Conservation (phyloP, 2,113 vertebrate genomes). For the Spermophilus dauricus region DNA sequence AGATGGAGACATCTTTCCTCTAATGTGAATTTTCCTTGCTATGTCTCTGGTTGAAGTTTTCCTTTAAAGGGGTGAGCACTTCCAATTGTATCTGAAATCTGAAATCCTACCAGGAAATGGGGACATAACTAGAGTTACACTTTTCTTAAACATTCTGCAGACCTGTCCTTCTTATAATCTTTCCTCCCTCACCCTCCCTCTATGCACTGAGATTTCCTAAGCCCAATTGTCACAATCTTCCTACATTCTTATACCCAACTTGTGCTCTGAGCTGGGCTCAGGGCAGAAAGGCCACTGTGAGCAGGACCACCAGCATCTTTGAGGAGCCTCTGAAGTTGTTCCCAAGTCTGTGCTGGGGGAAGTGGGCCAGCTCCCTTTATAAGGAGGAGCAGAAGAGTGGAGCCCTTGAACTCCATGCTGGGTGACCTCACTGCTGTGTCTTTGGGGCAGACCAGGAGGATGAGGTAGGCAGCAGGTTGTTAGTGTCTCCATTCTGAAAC, state of each 20-base stretch:
- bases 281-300: background rate
- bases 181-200: no score
- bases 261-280: background rate
- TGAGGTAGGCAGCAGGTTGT: background rate
- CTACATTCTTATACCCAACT: no score
- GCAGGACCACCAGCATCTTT: slow-evolving; percentile 51
- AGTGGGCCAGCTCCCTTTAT: background rate
- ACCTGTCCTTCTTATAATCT: no score
- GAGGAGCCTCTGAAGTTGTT: background rate
- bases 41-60: no score
- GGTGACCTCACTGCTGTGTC: background rate
- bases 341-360: background rate
- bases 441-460: background rate
- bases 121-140: no score
- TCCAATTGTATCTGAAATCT: background rate
- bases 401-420: background rate
- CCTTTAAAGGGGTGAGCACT: accelerated
- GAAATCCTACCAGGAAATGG: no score
- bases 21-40: no score
- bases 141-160: no score
- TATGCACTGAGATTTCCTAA: no score
- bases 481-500: background rate
- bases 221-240: no score
- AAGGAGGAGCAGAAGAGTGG: background rate
- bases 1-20: no score